phyloP scores from a whole-genome alignment of 2,113 vertebrate genomes.

The Bolborhynchus lineola region DNA sequence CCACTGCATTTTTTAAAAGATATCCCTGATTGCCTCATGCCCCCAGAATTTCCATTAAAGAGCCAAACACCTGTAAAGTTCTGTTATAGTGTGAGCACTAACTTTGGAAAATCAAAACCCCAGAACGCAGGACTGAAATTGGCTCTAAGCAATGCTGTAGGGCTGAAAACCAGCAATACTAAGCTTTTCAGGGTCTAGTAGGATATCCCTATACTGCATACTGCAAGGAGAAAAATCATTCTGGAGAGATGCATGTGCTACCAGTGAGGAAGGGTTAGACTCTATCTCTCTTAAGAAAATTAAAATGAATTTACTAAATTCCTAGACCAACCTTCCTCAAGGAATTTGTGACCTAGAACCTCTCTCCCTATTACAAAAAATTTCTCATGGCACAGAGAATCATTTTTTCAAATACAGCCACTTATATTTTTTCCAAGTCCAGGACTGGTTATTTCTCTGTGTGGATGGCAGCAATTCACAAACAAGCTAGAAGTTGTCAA shows the following conservation, averaged over 20 bases:
- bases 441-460: background rate
- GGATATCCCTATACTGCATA: background rate
- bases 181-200: background rate
- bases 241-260: background rate
- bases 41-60: background rate
- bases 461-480: background rate
- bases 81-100: background rate
- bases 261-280: background rate
- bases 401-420: background rate
- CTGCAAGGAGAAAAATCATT: rapidly evolving
- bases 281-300: background rate
- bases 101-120: background rate
- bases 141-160: background rate
- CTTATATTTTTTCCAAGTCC: background rate
- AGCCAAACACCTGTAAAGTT: background rate
- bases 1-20: background rate
- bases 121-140: background rate
- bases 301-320: background rate
- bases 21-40: background rate
- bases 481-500: background rate
- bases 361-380: background rate
- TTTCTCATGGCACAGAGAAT: background rate
- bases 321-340: background rate
- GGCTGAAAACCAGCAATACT: background rate
- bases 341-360: background rate